phyloP scores from a whole-genome alignment of 2,888 invertebrate genomes.

The Trichogramma evanescens region DNA sequence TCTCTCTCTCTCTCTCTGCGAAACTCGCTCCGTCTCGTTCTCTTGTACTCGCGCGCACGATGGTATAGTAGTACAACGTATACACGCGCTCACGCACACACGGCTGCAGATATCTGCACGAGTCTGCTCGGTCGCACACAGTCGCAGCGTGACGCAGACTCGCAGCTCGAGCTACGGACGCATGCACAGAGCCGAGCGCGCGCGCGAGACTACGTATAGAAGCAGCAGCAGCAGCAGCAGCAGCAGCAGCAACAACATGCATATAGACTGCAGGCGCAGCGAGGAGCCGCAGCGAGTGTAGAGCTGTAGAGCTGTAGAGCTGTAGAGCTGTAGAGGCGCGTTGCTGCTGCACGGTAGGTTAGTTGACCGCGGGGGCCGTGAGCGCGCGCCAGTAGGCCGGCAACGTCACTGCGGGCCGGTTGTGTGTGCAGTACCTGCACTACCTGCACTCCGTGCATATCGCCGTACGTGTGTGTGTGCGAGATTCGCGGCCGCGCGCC shows the following conservation, averaged over 20 bases:
- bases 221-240: no score
- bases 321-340: no score
- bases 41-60: constrained; percentile 5
- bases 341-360: constrained; percentile 34
- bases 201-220: no score
- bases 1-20: no score
- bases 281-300: no score
- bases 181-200: constrained; percentile 20
- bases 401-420: constrained; percentile 52
- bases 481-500: no score
- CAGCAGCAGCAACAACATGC: no score
- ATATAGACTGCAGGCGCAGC: no score
- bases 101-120: neutral
- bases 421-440: constrained; percentile 17
- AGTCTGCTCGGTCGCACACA: neutral
- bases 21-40: no score
- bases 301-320: no score
- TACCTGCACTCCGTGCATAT: no score
- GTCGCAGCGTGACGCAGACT: neutral
- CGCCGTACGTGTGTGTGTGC: no score
- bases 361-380: constrained; percentile 49
- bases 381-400: constrained; percentile 48
- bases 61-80: constrained; percentile 22
- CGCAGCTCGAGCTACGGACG: constrained; percentile 10
- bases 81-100: constrained; percentile 26